phyloP scores from a whole-genome alignment of 2,113 vertebrate species.

The Ictalurus furcatus region DNA sequence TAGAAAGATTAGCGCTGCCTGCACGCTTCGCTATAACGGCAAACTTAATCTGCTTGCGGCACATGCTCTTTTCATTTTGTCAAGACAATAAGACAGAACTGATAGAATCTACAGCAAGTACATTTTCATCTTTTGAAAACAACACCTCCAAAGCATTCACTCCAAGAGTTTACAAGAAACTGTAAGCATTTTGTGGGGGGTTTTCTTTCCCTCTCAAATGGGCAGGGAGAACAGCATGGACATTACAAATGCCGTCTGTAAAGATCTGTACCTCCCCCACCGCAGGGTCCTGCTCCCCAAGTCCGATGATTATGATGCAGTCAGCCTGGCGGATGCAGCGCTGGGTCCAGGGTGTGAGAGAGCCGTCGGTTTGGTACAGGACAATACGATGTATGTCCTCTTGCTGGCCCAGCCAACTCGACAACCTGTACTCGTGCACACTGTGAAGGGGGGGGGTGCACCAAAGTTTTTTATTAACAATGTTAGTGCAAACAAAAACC shows the following conservation, averaged over 20 bases:
- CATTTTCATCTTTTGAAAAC: background rate
- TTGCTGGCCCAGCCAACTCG: slow-evolving; percentile 95
- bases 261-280: slow-evolving; percentile 83
- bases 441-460: slow-evolving; percentile 62
- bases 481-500: background rate
- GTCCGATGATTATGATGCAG: slow-evolving; percentile 91
- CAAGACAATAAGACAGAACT: background rate
- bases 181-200: background rate
- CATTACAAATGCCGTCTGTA: background rate
- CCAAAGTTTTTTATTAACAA: background rate
- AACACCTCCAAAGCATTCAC: background rate
- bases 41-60: background rate
- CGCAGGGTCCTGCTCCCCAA: slow-evolving; percentile 89
- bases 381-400: slow-evolving; percentile 94
- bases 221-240: background rate
- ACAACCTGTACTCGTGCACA: slow-evolving; percentile 90
- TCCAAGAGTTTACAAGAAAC: background rate
- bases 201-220: background rate
- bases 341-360: slow-evolving; percentile 92
- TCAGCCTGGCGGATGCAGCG: slow-evolving; percentile 93
- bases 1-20: background rate
- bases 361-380: slow-evolving; percentile 88
- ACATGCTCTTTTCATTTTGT: background rate
- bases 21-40: background rate
- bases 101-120: background rate